phyloP scores from a whole-genome alignment of 2,113 vertebrate species.

The Cercocebus atys region DNA sequence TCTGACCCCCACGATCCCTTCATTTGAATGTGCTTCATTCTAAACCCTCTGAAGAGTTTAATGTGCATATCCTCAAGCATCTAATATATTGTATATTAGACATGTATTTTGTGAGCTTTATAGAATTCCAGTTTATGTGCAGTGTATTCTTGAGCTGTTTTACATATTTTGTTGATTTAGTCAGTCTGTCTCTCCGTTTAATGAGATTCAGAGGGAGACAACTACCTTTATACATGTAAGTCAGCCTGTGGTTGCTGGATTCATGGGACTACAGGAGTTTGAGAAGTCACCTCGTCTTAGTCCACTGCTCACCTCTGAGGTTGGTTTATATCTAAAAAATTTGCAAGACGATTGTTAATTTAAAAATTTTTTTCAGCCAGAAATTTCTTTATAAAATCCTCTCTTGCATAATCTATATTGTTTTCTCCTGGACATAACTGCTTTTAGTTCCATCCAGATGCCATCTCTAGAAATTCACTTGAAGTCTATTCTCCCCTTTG shows the following conservation, averaged over 20 bases:
- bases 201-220: neutral
- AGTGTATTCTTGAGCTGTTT: neutral
- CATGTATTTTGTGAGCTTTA: neutral
- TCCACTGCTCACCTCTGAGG: neutral
- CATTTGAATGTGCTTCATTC: neutral
- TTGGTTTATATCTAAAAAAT: neutral
- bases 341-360: neutral
- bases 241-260: neutral
- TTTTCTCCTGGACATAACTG: neutral
- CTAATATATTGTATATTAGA: neutral
- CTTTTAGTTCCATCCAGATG: neutral
- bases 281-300: neutral
- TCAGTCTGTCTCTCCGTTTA: neutral
- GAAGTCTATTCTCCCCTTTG: neutral
- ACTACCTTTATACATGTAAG: neutral
- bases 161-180: neutral
- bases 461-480: neutral
- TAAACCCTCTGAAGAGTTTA: neutral
- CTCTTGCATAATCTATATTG: neutral
- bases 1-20: too few species aligned
- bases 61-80: neutral
- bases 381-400: neutral
- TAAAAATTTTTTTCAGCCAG: neutral
- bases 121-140: neutral
- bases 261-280: neutral